These are phyloP conservation scores for Cynaeus angustus DNA, from an alignment of 2,888 invertebrate genomes.

Conservation along the genomic window DNA sequence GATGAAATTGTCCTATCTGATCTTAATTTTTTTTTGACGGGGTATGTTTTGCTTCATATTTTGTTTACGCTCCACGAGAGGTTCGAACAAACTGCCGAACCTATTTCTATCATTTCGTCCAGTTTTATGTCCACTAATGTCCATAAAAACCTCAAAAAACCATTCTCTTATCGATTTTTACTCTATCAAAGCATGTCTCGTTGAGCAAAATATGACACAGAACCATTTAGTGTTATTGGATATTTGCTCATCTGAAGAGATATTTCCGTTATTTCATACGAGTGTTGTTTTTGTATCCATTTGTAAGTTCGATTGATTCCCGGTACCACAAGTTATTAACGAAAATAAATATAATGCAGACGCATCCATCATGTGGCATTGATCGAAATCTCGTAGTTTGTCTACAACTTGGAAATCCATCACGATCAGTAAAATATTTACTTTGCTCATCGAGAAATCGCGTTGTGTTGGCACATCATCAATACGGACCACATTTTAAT, in stretches of 20 bases:
- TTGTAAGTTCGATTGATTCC: slow-evolving; percentile 37
- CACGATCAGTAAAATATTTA: slow-evolving; percentile 28
- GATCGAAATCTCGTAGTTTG: slow-evolving; percentile 22
- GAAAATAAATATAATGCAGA: slow-evolving; percentile 31
- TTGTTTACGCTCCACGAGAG: too few species aligned
- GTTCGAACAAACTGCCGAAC: too few species aligned
- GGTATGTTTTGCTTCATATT: too few species aligned
- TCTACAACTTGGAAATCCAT: slow-evolving; percentile 19
- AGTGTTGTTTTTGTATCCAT: slow-evolving; percentile 36
- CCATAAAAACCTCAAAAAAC: slow-evolving; percentile 8
- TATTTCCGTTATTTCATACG: slow-evolving; percentile 41
- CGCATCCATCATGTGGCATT: slow-evolving; percentile 12
- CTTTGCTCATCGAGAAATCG: background rate
- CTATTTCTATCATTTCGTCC: too few species aligned
- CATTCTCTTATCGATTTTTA: slow-evolving; percentile 29
- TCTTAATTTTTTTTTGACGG: too few species aligned
- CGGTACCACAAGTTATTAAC: slow-evolving; percentile 25
- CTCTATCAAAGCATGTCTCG: slow-evolving; percentile 28
- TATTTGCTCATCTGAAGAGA: slow-evolving; percentile 45
- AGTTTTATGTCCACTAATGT: too few species aligned
- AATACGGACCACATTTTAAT: background rate
- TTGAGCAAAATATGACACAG: slow-evolving; percentile 36
- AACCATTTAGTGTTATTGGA: slow-evolving; percentile 47
- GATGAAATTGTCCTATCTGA: too few species aligned
- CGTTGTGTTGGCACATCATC: too few species aligned